A percentile compares a stretch with the other conserved stretches of the same genome.
Evolutionary conservation across 1,140 invertebrate species (phyloP).

Genomic region (Euwallacea fornicatus): DNA sequence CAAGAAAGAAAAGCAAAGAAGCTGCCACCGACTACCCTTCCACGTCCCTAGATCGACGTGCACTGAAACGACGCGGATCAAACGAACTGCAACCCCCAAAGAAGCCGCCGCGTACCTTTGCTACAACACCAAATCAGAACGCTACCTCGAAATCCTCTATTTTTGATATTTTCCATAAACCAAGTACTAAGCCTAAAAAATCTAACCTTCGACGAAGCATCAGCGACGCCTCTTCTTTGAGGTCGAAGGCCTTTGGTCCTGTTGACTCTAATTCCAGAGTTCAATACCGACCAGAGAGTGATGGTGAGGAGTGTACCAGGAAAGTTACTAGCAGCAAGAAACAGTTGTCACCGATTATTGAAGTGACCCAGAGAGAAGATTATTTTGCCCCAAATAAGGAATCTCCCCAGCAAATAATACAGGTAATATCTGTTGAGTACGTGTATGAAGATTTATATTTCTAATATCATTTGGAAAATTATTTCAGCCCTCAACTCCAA

Average conservation of each 20-base stretch:
- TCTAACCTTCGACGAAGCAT: conserved; percentile 62
- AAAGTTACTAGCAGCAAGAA: conserved; percentile 55
- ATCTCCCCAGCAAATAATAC: not conserved
- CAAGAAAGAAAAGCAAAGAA: conserved; percentile 23
- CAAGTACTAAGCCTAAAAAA: conserved; percentile 52
- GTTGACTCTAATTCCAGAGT: conserved; percentile 40
- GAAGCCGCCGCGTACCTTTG: conserved; percentile 53
- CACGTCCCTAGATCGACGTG: conserved; percentile 44
- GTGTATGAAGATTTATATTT: too few species aligned
- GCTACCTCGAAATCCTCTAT: conserved; percentile 57
- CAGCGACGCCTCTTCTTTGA: conserved; percentile 68
- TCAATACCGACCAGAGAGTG: conserved; percentile 56
- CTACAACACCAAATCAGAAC: conserved; percentile 49
- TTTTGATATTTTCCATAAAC: conserved; percentile 62
- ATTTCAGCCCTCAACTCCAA: not conserved
- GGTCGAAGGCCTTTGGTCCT: conserved; percentile 57
- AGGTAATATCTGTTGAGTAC: not conserved
- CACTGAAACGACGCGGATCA: conserved; percentile 49
- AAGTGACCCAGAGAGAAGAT: conserved; percentile 65
- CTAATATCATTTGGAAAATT: not conserved
- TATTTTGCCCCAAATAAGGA: conserved; percentile 60
- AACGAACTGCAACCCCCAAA: conserved; percentile 45
- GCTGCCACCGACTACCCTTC: conserved; percentile 15
- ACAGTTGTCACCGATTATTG: conserved; percentile 77
- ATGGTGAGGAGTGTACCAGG: conserved; percentile 48